These are phyloP conservation scores for Perognathus longimembris DNA, from an alignment of 2,113 vertebrate genomes.

Conservation along the genomic window DNA sequence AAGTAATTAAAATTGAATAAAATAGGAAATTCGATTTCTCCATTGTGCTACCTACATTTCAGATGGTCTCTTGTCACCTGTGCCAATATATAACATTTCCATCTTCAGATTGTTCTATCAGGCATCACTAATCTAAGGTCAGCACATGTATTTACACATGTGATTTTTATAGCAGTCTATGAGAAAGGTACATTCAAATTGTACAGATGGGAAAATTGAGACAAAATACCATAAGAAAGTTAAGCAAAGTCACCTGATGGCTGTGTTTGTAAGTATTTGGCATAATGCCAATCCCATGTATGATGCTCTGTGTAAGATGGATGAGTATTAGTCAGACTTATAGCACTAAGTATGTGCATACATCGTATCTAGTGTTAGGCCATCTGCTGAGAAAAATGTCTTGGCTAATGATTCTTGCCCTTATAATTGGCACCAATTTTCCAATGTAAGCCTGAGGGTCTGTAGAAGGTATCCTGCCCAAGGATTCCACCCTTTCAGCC, in stretches of 20 bases:
- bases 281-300: neutral
- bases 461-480: neutral
- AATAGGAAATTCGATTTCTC: neutral
- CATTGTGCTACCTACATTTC: neutral
- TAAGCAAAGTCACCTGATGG: neutral
- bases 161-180: neutral
- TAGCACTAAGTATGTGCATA: neutral
- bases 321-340: neutral
- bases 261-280: neutral
- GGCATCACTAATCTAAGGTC: neutral
- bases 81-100: neutral
- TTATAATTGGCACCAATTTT: neutral
- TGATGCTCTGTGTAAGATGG: neutral
- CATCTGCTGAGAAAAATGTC: neutral
- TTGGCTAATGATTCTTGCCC: neutral
- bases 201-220: neutral
- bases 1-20: neutral
- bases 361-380: neutral
- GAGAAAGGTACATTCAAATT: neutral
- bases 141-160: neutral
- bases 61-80: neutral
- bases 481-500: neutral
- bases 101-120: neutral
- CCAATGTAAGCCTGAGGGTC: neutral
- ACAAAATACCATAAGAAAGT: neutral